Percentiles rank a stretch among this genome's conserved stretches.
These are phyloP conservation scores for Linepithema humile DNA, from an alignment of 1,140 invertebrate species.

Conservation along the genomic window DNA sequence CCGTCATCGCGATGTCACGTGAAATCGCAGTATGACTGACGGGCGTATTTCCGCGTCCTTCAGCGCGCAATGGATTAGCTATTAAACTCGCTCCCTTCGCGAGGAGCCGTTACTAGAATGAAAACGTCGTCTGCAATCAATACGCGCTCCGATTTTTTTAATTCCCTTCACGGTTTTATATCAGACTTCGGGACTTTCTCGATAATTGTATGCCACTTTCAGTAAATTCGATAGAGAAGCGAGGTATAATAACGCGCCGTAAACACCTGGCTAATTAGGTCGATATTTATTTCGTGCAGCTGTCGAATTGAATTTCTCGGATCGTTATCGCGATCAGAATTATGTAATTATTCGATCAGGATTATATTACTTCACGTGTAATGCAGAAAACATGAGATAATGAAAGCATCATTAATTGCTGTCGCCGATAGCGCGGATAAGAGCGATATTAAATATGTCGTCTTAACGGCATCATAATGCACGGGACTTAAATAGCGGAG, in stretches of 20 bases:
- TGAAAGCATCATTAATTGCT: not conserved
- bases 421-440: not conserved
- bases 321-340: not conserved
- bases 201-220: slow-evolving; percentile 8
- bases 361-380: not conserved
- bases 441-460: slow-evolving; percentile 22
- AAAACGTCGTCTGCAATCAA: not conserved
- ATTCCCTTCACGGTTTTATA: not conserved
- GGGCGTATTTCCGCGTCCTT: slow-evolving; percentile 43
- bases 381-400: not conserved
- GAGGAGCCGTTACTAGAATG: slow-evolving; percentile 17
- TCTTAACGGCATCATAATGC: slow-evolving; percentile 6
- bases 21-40: slow-evolving; percentile 43
- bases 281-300: slow-evolving; percentile 17
- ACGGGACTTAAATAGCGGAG: not conserved
- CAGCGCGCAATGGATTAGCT: slow-evolving; percentile 30
- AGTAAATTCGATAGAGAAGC: not conserved
- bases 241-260: not conserved
- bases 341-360: not conserved
- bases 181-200: not conserved
- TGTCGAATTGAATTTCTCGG: not conserved
- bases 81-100: slow-evolving; percentile 28
- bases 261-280: slow-evolving; percentile 20
- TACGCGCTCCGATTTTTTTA: not conserved
- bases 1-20: slow-evolving; percentile 41